phyloP scores from a whole-genome alignment of 1,140 invertebrate genomes.

The Sesamia nonagrioides region DNA sequence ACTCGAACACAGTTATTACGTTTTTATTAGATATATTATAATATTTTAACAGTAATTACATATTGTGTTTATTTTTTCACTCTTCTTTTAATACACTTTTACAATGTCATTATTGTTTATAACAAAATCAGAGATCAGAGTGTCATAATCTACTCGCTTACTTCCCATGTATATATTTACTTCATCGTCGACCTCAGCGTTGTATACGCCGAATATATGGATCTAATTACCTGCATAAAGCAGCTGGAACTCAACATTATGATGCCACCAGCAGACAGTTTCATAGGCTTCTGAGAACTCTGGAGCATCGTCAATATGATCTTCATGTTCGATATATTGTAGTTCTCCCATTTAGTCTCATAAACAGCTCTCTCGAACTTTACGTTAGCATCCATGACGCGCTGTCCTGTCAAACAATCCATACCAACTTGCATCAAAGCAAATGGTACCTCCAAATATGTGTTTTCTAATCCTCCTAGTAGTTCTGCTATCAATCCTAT shows the following conservation, averaged over 20 bases:
- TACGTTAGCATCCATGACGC: constrained; percentile 64
- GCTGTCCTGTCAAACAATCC: constrained; percentile 72
- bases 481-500: constrained; percentile 66
- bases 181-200: constrained; percentile 64
- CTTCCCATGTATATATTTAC: constrained; percentile 7
- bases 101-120: no score
- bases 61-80: no score
- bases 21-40: no score
- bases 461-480: constrained; percentile 72
- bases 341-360: constrained; percentile 73
- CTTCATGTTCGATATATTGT: constrained; percentile 64
- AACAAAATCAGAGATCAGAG: neutral
- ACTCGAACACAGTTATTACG: no score
- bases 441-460: constrained; percentile 70
- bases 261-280: constrained; percentile 70
- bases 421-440: constrained; percentile 68
- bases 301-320: constrained; percentile 65
- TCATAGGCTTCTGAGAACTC: constrained; percentile 69
- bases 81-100: no score
- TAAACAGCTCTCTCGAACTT: constrained; percentile 70
- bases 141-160: neutral
- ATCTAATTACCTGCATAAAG: constrained; percentile 67
- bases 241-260: constrained; percentile 61
- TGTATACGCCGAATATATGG: constrained; percentile 71
- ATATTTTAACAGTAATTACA: no score